Base-by-base conservation (phyloP, 2,113 vertebrate species). In the Craseonycteris thonglongyai region DNA sequence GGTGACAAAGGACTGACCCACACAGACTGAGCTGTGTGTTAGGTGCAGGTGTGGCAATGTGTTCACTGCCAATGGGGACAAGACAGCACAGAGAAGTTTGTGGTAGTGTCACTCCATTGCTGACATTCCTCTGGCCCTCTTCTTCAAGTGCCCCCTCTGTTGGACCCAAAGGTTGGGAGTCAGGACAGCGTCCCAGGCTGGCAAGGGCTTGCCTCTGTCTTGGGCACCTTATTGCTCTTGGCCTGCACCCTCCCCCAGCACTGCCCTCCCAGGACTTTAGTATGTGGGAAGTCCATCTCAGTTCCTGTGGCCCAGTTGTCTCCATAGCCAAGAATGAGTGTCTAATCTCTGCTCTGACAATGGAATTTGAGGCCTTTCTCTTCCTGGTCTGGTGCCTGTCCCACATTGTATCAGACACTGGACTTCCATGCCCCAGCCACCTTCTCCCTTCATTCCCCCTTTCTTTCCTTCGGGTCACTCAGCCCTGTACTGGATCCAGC, bases 401-500 rank as follows among this genome's bases (percentile, higher is more conserved):
- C 59, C 21, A 38, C 14, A 1, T 16, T 35, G 80, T 56, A 49
- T 84, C 94, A 38, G 68, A 72, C 66, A 61, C 54, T n/a, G n/a
- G 90, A 82, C 83, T 86, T 82, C 51, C 76, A 66, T 26, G 24
- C 10, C 63, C 58, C 54, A 10, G 40, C 38, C 4, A 12, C 45
- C 19, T 28, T 61, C n/a, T n/a, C n/a, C 56, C 28, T 72, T 28
- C 1, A 3, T 35, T 38, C 38, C n/a, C 49, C 22, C 26, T 51
- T 61, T 42, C 35, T 83, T 72, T 72, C 49, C 68, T 84, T 94
- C 2, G 8, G 91, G 78, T 74, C 21, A 38, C 45, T 92, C 33
- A 49, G 88, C 93, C 78, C 93, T 88, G 75, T 93, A 86, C 95
- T 94, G 91, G 94, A 94, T 86, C 92, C 93, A 86, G 93, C 93